Base-by-base conservation (phyloP, 2,797 vertebrate genomes). In the Amniataba percoides region DNA sequence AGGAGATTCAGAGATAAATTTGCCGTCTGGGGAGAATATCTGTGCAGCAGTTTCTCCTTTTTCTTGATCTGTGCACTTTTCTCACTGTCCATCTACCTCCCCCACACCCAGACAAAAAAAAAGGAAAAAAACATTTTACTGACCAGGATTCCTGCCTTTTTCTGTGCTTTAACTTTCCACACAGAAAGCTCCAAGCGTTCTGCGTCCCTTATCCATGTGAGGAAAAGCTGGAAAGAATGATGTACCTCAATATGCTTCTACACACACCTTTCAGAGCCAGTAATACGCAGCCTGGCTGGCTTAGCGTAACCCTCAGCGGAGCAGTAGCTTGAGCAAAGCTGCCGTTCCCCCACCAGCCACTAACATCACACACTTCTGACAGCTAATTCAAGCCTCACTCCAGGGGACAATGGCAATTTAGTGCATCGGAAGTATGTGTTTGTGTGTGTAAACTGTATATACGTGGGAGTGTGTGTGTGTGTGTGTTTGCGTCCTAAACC, bases 361-460 rank as follows among this genome's bases (percentile, higher is more conserved):
- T 69, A 81, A 79, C 71, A 81, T 84, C 73, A 68, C 74, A 42
- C 80, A 81, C 75, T 34, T 74, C 59, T 88, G 88, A 89, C 84
- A 73, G 73, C 65, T 74, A 74, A 76, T 90, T 82, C 82, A 84
- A 71, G 45, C 53, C 25, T 69, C 36, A 52, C 75, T 70, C 68
- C 18, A 49, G 78, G 75, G 73, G 51, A 78, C 51, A 71, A 68
- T 65, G 23, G 55, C 57, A 78, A 31, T 82, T 81, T 66, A 74
- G 34, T 81, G 68, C 74, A 59, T 57, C 34, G 27, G 19, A n/a
- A 69, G 58, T 69, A 9, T 58, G 56, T 53, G 66, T 68, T 11
- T 52, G 34, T 66, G 60, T 55, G 56, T 61, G 59, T 56, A 19
- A 61, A 52, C 23, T 58, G 27, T 36, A 40, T 81, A 68, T 69